Evolutionary conservation across 2,113 vertebrate genomes (phyloP), one percentile per base, ranked within the genome.

Genomic region (Hassar affinis): DNA sequence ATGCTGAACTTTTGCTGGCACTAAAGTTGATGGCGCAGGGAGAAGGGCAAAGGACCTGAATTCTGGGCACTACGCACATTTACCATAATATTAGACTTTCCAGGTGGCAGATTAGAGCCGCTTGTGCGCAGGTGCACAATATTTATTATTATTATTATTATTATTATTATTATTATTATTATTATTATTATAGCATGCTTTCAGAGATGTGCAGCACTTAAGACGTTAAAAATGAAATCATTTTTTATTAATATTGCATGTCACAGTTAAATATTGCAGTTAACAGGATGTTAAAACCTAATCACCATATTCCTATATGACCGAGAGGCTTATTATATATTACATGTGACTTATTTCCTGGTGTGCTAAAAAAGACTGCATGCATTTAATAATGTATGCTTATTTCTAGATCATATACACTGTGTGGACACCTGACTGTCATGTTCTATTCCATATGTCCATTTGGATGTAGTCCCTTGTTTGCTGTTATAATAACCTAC

Each of bases 111-210:
- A 45, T 20, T 20, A 68, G 38, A 45, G 20, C 33, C 22, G 66
- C 66, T 42, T 17, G 33, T 10, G 7, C 64, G 1, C 25, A 71
- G 38, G 68, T n/a, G 49, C 72, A 33, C 17, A 54, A 35, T 35
- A 56, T 77, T 54, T n/a, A n/a, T 59, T n/a, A n/a, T 59, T n/a
- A 59, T 59, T n/a, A 59, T 59, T 59, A 59, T 59, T 59, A 59
- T 59, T 59, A 62, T 62, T 62, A 61, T 64, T 64, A 17, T 64
- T 64, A 18, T 66, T 66, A 18, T 66, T 66, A 8, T 35, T 64
- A 6, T 69, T 42, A 11, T 69, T 45, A 11, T 69, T 45, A 25
- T 22, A 69, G 33, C 33, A 8, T 35, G 64, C 35, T 5, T 1
- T 68, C 64, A 68, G 33, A 62, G 27, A 62, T 62, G 3, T 33